These are phyloP conservation scores for Tragopan temminckii DNA, from an alignment of 2,797 vertebrate species.

Conservation along the genomic window DNA sequence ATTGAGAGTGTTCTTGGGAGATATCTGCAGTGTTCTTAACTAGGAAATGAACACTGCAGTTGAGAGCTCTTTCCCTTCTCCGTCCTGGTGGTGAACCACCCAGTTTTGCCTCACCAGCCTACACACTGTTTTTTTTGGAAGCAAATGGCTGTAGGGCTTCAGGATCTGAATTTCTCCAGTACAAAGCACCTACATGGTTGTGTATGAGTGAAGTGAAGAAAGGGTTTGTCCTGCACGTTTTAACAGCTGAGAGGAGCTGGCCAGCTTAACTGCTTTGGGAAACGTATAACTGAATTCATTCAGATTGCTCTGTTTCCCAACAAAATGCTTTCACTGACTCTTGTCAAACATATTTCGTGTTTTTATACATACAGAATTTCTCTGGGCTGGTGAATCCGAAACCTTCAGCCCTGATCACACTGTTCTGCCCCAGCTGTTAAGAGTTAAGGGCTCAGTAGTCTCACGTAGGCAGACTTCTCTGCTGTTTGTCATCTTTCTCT, in stretches of 20 bases:
- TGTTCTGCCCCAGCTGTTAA: not conserved
- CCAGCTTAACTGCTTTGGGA: not conserved
- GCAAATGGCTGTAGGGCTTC: not conserved
- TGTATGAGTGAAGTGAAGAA: not conserved
- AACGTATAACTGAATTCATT: accelerated
- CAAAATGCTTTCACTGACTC: not conserved
- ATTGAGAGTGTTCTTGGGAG: not conserved
- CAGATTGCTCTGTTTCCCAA: not conserved
- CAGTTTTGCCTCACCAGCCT: not conserved
- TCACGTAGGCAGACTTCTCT: not conserved
- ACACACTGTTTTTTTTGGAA: not conserved
- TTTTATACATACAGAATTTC: not conserved
- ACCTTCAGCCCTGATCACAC: not conserved
- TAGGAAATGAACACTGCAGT: not conserved
- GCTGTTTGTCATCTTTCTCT: not conserved
- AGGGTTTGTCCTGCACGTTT: not conserved
- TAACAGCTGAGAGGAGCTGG: not conserved
- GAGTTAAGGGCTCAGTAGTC: not conserved
- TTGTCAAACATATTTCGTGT: accelerated
- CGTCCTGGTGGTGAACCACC: not conserved
- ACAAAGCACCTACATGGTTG: accelerated
- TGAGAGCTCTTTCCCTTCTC: not conserved
- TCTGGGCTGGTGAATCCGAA: not conserved
- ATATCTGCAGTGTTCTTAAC: not conserved
- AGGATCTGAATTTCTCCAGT: not conserved